Percentiles rank a stretch among this genome's conserved stretches.
Conservation (phyloP, 2,797 vertebrate genomes). For the Crypturellus tataupa region DNA sequence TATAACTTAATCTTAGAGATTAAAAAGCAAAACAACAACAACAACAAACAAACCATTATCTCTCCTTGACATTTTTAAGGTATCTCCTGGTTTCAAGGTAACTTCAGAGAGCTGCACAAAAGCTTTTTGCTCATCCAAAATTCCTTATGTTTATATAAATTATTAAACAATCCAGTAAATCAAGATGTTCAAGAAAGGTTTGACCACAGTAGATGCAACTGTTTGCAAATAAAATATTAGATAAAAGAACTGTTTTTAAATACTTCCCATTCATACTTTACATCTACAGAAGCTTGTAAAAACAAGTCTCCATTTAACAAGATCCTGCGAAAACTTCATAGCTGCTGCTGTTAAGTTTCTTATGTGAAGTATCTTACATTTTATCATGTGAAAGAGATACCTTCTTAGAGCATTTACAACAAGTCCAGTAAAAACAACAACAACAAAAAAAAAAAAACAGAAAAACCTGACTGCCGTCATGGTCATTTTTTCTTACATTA, state of each 20-base stretch:
- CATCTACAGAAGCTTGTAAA: neutral
- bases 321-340: neutral
- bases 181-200: neutral
- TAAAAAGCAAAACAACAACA: neutral
- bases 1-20: neutral
- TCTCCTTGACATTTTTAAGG: neutral
- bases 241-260: neutral
- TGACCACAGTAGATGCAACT: neutral
- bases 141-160: neutral
- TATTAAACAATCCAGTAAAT: neutral
- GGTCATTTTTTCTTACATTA: neutral
- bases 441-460: no score
- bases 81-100: neutral
- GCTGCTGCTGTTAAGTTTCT: neutral
- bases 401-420: neutral
- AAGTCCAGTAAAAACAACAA: neutral
- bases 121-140: neutral
- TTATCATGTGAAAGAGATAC: neutral
- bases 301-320: neutral
- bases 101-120: neutral
- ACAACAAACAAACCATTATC: fast-evolving
- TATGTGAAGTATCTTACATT: neutral
- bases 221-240: neutral
- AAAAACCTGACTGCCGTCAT: neutral
- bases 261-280: neutral